Evolutionary conservation across 2,113 vertebrate species (phyloP).

Genomic region (Dinomys branickii): DNA sequence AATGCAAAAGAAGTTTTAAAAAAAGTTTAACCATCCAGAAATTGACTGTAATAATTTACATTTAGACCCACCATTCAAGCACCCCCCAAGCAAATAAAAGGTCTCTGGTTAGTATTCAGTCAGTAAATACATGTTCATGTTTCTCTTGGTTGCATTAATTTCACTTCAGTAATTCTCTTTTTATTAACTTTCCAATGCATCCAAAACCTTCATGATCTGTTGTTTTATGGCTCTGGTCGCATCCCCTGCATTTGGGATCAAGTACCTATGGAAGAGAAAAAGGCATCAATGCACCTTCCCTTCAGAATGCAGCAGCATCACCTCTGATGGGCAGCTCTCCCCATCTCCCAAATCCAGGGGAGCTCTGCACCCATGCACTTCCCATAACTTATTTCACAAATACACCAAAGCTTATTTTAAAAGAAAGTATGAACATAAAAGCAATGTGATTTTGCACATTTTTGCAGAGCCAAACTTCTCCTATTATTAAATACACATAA

Average conservation of each 20-base stretch:
- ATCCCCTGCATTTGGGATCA: slow-evolving; percentile 98
- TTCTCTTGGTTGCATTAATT: slow-evolving; percentile 83
- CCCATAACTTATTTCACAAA: neutral
- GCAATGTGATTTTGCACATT: slow-evolving; percentile 15
- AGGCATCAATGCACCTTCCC: slow-evolving; percentile 7
- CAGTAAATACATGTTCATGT: slow-evolving; percentile 80
- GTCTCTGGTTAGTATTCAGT: slow-evolving; percentile 81
- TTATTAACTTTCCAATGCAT: slow-evolving; percentile 97
- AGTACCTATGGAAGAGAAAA: slow-evolving; percentile 88
- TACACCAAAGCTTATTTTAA: neutral
- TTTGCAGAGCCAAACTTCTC: slow-evolving; percentile 1
- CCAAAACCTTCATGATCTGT: slow-evolving; percentile 99
- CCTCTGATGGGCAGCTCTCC: neutral
- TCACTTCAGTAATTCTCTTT: slow-evolving; percentile 82
- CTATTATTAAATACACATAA: neutral
- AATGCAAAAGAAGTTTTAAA: slow-evolving; percentile 62
- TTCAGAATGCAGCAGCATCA: neutral
- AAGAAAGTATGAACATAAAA: slow-evolving; percentile 53
- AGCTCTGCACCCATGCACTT: neutral
- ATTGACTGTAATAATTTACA: slow-evolving; percentile 85
- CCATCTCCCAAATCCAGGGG: neutral
- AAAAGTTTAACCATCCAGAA: slow-evolving; percentile 77
- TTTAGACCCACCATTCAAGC: slow-evolving; percentile 83
- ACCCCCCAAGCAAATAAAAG: slow-evolving; percentile 82
- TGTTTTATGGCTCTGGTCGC: slow-evolving; percentile 99